phyloP scores from a whole-genome alignment of 2,797 vertebrate species.

The Micromesistius poutassou region DNA sequence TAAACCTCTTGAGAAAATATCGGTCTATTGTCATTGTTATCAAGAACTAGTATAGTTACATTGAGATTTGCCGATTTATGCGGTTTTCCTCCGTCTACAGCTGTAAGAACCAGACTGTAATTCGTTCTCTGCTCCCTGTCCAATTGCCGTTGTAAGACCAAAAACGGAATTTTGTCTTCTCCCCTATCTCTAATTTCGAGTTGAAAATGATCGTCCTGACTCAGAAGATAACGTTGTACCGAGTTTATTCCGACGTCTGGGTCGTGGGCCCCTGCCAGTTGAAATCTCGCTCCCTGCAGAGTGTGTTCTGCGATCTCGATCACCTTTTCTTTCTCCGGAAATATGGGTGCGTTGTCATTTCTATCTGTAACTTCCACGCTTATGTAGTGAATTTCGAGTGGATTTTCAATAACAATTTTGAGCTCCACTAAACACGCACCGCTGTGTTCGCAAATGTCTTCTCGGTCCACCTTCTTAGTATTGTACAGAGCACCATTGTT shows the following conservation, averaged over 20 bases:
- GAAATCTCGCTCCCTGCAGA: slow-evolving; percentile 62
- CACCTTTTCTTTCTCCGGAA: slow-evolving; percentile 49
- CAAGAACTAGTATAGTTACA: slow-evolving; percentile 62
- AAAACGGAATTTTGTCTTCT: slow-evolving; percentile 67
- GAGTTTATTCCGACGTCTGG: slow-evolving; percentile 69
- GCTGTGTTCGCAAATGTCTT: slow-evolving; percentile 49
- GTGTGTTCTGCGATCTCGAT: slow-evolving; percentile 70
- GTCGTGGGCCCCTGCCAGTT: slow-evolving; percentile 71
- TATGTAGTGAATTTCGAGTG: slow-evolving; percentile 73
- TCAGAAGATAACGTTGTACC: slow-evolving; percentile 54
- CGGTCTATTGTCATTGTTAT: slow-evolving; percentile 76
- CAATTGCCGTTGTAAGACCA: slow-evolving; percentile 67
- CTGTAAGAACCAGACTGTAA: slow-evolving; percentile 60
- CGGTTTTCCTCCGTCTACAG: slow-evolving; percentile 71
- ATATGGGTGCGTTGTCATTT: slow-evolving; percentile 62
- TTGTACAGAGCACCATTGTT: slow-evolving; percentile 73
- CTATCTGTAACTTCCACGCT: slow-evolving; percentile 67
- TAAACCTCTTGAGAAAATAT: slow-evolving; percentile 67
- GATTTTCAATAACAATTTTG: slow-evolving; percentile 74
- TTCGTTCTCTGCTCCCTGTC: slow-evolving; percentile 70
- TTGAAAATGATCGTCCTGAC: slow-evolving; percentile 67
- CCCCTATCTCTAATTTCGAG: slow-evolving; percentile 67
- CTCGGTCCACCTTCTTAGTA: slow-evolving; percentile 50
- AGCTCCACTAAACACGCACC: slow-evolving; percentile 62
- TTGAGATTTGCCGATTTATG: slow-evolving; percentile 60